Evolutionary conservation across 2,113 vertebrate species (phyloP).

Genomic region (Peromyscus californicus): DNA sequence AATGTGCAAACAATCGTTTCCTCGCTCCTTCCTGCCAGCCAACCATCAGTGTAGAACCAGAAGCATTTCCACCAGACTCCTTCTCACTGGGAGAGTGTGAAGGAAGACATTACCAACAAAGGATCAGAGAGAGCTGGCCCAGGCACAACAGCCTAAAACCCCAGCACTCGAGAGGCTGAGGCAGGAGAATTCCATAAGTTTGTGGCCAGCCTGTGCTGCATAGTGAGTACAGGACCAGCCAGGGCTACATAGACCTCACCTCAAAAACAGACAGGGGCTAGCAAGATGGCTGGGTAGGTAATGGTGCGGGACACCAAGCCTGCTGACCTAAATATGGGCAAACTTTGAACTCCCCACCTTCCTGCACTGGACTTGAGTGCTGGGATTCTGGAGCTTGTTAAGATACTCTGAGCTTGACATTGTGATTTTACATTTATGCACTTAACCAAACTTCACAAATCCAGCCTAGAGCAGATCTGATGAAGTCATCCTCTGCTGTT

Average conservation of each 20-base stretch:
- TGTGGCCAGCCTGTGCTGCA: not conserved
- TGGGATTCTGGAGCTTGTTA: not conserved
- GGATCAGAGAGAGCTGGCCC: not conserved
- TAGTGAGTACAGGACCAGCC: not conserved
- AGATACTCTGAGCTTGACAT: not conserved
- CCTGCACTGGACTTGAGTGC: not conserved
- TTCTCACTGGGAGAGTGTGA: not conserved
- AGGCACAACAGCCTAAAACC: not conserved
- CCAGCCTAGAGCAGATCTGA: not conserved
- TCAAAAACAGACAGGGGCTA: not conserved
- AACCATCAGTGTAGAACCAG: not conserved
- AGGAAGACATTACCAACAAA: conserved; percentile 7
- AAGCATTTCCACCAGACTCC: conserved; percentile 13
- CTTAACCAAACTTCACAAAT: conserved; percentile 36
- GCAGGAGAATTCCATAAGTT: not conserved
- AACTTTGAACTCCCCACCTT: not conserved
- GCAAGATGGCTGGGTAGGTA: not conserved
- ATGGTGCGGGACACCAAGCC: not conserved
- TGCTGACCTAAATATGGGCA: no score
- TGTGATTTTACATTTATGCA: conserved; percentile 6
- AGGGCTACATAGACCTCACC: not conserved
- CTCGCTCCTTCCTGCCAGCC: not conserved
- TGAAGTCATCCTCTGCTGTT: not conserved
- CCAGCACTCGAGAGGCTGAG: not conserved
- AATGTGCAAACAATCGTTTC: conserved; percentile 49